A percentile compares a stretch with the other conserved stretches of the same genome.
phyloP scores from a whole-genome alignment of 2,113 vertebrate species.

The Poecile atricapillus region DNA sequence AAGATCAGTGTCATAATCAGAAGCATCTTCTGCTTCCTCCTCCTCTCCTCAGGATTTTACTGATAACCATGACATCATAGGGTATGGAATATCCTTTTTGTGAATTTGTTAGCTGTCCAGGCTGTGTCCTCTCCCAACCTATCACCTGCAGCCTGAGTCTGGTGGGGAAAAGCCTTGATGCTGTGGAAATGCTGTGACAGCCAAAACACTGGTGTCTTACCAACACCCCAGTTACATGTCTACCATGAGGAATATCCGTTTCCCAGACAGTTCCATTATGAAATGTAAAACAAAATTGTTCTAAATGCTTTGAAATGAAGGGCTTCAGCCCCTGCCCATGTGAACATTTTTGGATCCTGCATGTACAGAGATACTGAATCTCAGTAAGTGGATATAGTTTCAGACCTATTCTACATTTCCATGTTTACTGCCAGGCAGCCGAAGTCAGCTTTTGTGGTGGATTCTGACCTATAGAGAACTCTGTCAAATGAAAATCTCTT shows the following conservation, averaged over 20 bases:
- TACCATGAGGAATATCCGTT: neutral
- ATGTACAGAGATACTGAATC: neutral
- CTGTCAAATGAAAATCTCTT: neutral
- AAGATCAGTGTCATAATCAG: neutral
- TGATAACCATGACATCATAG: neutral
- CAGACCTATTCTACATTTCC: neutral
- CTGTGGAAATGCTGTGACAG: neutral
- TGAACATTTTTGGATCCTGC: neutral
- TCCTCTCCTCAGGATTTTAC: neutral
- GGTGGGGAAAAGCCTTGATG: neutral
- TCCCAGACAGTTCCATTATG: neutral
- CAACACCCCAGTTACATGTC: neutral
- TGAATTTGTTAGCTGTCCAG: neutral
- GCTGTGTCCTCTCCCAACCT: neutral
- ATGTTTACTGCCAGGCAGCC: neutral
- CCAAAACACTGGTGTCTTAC: neutral
- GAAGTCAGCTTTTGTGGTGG: neutral
- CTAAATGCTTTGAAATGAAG: neutral
- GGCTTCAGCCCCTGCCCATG: neutral
- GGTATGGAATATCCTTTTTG: neutral
- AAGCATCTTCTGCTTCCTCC: neutral
- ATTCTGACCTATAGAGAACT: neutral
- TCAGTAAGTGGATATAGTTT: rapidly evolving
- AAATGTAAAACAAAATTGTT: neutral
- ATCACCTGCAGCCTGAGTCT: rapidly evolving